Base-by-base conservation (phyloP, 1,140 invertebrate species). In the Papilio polyxenes region DNA sequence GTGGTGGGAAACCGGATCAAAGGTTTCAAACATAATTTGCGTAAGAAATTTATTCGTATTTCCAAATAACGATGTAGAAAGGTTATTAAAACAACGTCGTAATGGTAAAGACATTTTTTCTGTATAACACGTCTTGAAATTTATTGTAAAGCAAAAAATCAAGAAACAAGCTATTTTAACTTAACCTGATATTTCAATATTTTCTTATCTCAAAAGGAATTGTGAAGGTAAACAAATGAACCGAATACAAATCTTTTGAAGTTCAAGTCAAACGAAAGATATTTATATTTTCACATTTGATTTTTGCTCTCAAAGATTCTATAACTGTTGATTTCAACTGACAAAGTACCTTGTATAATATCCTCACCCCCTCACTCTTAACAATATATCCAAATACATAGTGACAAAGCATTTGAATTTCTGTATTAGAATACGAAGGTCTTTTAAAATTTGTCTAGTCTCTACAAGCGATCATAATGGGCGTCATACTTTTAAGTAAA, bases 191-290 rank as follows among this genome's bases (percentile, higher is more conserved):
- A 23, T 69, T 69, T 72, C 37, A 72, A 72, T 72, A 72, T 72
- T 72, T 72, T 72, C 65, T 72, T 72, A 13, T 37, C 31, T 72
- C 65, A 72, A 72, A 72, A 13, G 13, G 65, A 72, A 72, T 72
- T 72, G 65, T 72, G 31, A 72, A 72, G 15, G 65, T 72, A 72
- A 72, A 72, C 65, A 37, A 72, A 72, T 69, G 65, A 69, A 69
- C 65, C 31, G 65, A 69, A 15, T 6, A 69, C 65, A 37, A 69
- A 69, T 11, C 65, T 37, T 69, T 31, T 69, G 65, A 6, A 69
- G 65, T 40, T 37, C 10, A 13, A 69, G 11, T 31, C 20, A 65
- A 65, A 65, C 59, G 20, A 37, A 15, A 69, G 11, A 56, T 53
- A 31, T 11, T 65, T 31, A 65, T 23, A 31, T 65, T 23, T 65